Evolutionary conservation across 2,888 invertebrate species (phyloP), one percentile per base, ranked within the genome.

Genomic region (Sphaerophoria rueppellii): DNA sequence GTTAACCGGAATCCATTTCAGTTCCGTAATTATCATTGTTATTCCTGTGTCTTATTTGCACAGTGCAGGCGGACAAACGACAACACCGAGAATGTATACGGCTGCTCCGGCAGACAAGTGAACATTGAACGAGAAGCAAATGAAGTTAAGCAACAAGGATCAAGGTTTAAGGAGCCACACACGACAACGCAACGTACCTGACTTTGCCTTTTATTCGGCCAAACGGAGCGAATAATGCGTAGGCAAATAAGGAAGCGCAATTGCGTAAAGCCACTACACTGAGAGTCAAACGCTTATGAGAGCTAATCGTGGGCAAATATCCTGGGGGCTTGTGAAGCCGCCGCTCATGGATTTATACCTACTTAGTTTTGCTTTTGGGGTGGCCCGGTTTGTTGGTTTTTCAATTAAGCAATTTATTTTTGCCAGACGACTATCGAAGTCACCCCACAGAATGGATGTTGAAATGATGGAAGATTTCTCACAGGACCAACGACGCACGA

Each of bases 251-350:
- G 81, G 85, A 85, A 85, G 85, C 81, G 70, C 85, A 81, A 85
- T 81, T 85, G 85, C 81, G 85, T 85, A 65, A 85, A 85, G 73
- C 85, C 85, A 77, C 81, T 65, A 81, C 63, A 81, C 73, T 58
- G 72, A 85, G 78, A 82, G 86, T 86, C 78, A 86, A 82, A 67
- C 72, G 76, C 83, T 82, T 80, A 86, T 87, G 86, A 83, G 88
- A 87, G 87, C 6, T 40, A 88, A 88, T 88, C 88, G 87, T 75
- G 65, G 83, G 80, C 87, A 88, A 88, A 88, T 86, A 87, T 87
- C 88, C 88, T 86, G 86, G 69, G 87, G 88, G 86, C 83, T 65
- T 81, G 46, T 55, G 55, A 70, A 54, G 69, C 32, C 34, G 43
- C 24, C 14, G 69, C 43, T 5, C 4, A 1, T 11, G 48, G 9